Evolutionary conservation across 2,797 vertebrate genomes (phyloP).

Genomic region (Anguilla pacifica): DNA sequence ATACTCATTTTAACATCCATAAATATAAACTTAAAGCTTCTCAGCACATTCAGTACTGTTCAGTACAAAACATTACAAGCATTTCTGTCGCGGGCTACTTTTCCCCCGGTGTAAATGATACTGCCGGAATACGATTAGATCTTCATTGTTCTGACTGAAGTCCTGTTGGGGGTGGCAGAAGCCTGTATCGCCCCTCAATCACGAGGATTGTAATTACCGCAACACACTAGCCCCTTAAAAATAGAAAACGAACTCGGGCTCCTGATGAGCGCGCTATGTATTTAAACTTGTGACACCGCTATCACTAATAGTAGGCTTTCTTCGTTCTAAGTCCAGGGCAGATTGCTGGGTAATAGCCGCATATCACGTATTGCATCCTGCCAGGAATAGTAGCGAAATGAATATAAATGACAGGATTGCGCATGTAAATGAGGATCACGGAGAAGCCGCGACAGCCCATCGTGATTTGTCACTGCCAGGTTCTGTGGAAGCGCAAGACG

Average conservation of each 20-base stretch:
- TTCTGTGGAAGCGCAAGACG: neutral
- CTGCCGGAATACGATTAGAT: neutral
- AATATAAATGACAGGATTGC: slow-evolving; percentile 7
- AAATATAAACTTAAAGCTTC: no score
- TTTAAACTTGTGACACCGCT: slow-evolving; percentile 17
- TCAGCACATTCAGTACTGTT: neutral
- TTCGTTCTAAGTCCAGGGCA: slow-evolving; percentile 1
- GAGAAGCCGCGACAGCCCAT: neutral
- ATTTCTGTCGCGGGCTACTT: neutral
- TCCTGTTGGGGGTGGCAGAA: neutral
- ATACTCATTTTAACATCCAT: no score
- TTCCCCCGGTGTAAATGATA: neutral
- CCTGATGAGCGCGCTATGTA: slow-evolving; percentile 8
- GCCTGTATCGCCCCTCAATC: neutral
- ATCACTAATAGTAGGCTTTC: slow-evolving; percentile 13
- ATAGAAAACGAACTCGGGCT: neutral
- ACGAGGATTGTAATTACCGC: neutral
- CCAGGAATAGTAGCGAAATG: slow-evolving; percentile 6
- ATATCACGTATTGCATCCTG: neutral
- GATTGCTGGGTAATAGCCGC: neutral
- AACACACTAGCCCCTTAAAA: neutral
- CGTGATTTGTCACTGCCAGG: slow-evolving; percentile 17
- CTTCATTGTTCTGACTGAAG: neutral
- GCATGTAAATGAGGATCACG: neutral
- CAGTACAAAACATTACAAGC: neutral